Percentiles rank a stretch among this genome's conserved stretches.
Evolutionary conservation across 2,113 vertebrate species (phyloP).

Genomic region (Mustela nigripes): DNA sequence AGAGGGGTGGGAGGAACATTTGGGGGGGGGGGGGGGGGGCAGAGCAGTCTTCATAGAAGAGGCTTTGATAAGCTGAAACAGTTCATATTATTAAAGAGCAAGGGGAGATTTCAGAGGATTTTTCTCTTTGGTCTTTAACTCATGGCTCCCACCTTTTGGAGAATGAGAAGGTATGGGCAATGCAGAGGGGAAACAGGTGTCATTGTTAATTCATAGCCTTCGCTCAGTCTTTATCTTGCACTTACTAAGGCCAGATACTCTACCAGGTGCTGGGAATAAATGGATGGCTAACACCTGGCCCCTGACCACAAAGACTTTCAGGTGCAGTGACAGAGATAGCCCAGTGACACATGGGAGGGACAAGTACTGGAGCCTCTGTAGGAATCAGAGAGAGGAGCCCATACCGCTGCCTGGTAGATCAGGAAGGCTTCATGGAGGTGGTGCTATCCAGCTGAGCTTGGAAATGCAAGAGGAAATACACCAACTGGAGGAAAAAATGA

Average conservation of each 20-base stretch:
- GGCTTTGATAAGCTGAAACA: neutral
- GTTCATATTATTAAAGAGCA: neutral
- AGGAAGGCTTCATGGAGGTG: neutral
- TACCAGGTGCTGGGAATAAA: neutral
- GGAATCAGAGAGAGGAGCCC: neutral
- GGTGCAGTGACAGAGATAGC: neutral
- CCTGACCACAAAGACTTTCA: neutral
- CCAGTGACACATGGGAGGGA: neutral
- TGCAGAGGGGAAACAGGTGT: neutral
- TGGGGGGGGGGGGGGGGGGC: too few relatives aligned
- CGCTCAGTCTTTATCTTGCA: neutral
- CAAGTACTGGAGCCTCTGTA: accelerated
- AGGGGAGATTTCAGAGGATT: neutral
- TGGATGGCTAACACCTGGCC: neutral
- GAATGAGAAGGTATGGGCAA: neutral
- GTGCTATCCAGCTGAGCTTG: neutral
- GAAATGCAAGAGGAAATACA: neutral
- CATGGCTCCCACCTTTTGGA: neutral
- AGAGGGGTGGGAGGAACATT: neutral
- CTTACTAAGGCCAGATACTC: neutral
- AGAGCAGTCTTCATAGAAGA: neutral
- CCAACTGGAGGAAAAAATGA: neutral
- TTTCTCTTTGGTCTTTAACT: neutral
- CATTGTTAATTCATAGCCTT: neutral
- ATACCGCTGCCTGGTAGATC: neutral